phyloP scores from a whole-genome alignment of 1,140 invertebrate genomes.

The Scaptomyza montana region DNA sequence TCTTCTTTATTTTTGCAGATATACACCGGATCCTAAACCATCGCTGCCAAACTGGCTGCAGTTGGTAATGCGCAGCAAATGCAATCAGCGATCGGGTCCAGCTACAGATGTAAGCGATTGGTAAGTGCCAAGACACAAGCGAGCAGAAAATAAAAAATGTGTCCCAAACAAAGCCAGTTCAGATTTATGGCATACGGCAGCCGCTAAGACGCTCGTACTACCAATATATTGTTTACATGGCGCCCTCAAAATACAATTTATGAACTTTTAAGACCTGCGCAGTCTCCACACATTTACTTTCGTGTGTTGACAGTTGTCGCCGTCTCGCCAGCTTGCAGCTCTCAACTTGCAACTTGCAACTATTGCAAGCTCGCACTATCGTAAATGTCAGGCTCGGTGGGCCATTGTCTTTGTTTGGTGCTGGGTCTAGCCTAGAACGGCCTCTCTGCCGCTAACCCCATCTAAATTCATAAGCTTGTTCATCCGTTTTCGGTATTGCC shows the following conservation, averaged over 20 bases:
- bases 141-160: constrained; percentile 5
- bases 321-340: constrained; percentile 18
- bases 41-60: constrained; percentile 82
- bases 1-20: constrained; percentile 43
- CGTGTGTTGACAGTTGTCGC: constrained; percentile 78
- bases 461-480: constrained; percentile 45
- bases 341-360: constrained; percentile 10
- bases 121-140: constrained; percentile 54
- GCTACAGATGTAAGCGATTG: constrained; percentile 55
- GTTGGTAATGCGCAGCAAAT: constrained; percentile 82
- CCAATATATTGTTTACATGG: constrained; percentile 74
- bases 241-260: constrained; percentile 63
- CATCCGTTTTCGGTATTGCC: constrained; percentile 50
- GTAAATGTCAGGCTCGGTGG: constrained; percentile 67
- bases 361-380: constrained; percentile 34
- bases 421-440: constrained; percentile 30
- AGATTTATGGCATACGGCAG: constrained; percentile 78
- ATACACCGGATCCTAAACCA: constrained; percentile 75
- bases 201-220: constrained; percentile 50
- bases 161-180: constrained; percentile 26
- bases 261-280: constrained; percentile 65
- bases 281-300: constrained; percentile 67
- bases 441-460: constrained; percentile 37
- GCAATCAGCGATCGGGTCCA: constrained; percentile 58
- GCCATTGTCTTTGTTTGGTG: constrained; percentile 59